Base-by-base conservation (phyloP, 2,888 invertebrate species). In the Eilema griseolum region DNA sequence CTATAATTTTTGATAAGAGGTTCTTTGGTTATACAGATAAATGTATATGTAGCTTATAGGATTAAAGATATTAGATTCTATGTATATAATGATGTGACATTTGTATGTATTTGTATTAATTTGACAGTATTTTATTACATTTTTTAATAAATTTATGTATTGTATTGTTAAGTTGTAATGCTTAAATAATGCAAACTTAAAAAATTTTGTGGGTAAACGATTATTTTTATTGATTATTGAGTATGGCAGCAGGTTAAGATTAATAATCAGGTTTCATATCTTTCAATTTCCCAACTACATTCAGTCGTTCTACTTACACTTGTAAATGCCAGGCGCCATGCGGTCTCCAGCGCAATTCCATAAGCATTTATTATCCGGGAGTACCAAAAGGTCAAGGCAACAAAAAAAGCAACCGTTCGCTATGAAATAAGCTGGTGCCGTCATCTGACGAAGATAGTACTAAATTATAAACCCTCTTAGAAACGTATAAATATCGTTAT, bases 391-490 rank as follows among this genome's bases (percentile, higher is more conserved):
- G 31, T 65, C 56, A 33, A 65, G 33, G 65, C n/a, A 65, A 31
- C 31, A 31, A 56, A 56, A n/a, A 33, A 31, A 56, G 14, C 26
- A 28, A n/a, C 20, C 14, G 20, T 26, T 52, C 33, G 23, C n/a
- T 57, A 31, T 33, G 37, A 68, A 56, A 26, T 37, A 12, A n/a
- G 10, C 52, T 23, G n/a, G 16, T 71, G 65, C 65, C n/a, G 61
- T 52, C 67, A 33, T 46, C 28, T 26, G 52, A 66, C 28, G 60
- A 69, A 70, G 73, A 67, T 70, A 46, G 56, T 66, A 68, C 56
- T 71, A 81, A 72, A 71, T 74, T 62, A 72, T 78, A 66, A 71
- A 14, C 69, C 70, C 64, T 69, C 70, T 68, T n/a, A n/a, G n/a
- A 52, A 52, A 52, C 52, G 52, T 12, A 66, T 56, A 60, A 60